Conservation (phyloP, 2,797 vertebrate species). For the Anomalospiza imberbis region DNA sequence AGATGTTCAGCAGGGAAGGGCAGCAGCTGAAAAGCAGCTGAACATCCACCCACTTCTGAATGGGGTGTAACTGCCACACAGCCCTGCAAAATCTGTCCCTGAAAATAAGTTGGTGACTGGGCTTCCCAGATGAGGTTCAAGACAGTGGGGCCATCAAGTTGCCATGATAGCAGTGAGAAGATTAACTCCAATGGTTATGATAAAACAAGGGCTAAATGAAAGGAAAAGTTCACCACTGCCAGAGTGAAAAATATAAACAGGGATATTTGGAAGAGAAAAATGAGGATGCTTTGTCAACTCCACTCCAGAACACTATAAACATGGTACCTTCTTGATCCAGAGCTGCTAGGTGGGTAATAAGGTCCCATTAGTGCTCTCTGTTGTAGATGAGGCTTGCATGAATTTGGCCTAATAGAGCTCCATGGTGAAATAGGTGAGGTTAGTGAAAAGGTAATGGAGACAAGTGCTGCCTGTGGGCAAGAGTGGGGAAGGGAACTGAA, state of each 20-base stretch:
- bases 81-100: background rate
- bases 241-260: background rate
- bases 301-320: background rate
- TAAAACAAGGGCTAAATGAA: background rate
- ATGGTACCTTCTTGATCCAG: background rate
- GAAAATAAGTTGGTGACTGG: background rate
- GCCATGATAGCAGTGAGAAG: background rate
- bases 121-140: background rate
- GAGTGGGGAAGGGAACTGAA: background rate
- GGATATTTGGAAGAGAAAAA: background rate
- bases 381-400: background rate
- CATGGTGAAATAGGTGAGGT: background rate
- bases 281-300: background rate
- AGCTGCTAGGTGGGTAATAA: background rate
- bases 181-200: background rate
- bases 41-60: background rate
- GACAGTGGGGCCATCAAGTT: background rate
- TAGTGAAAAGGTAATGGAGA: background rate
- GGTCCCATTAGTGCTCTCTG: background rate
- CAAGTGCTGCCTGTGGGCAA: background rate
- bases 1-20: background rate
- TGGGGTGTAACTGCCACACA: background rate
- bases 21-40: background rate
- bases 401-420: background rate
- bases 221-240: background rate